Evolutionary conservation across 2,888 invertebrate genomes (phyloP), one percentile per base, ranked within the genome.

Genomic region (Drosophila putrida): DNA sequence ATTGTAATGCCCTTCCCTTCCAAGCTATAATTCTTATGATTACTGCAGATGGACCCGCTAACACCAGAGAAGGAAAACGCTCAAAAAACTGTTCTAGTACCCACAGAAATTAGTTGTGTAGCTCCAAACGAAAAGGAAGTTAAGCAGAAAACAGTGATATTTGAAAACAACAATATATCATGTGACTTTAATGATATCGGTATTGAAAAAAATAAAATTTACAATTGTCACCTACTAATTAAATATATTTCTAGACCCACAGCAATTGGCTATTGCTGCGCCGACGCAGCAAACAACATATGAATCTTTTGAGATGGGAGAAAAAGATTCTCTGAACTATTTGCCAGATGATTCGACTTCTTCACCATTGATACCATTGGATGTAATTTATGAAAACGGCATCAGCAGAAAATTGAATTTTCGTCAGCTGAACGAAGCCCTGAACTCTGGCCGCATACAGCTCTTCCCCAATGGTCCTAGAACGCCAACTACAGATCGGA

Each of bases 401-500:
- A 77, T 79, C 0, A 74, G 61, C 43, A 81, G 71, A 13, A 80
- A 78, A 20, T 65, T 80, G 0, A 91, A 83, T 27, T 73, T 88
- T 33, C 83, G 80, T 0, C 78, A 90, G 38, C 57, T 90, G 1
- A 91, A 88, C 50, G 90, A 89, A 6, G 90, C 78, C 2, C 65
- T 90, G 27, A 89, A 90, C 46, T 58, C 79, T 13, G 91, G 91
- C 4, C 83, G 82, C 33, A 76, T 90, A 15, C 73, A 81, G 43
- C 57, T 90, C 0, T 90, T 83, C 73, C 71, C 80, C 4, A 78
- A 88, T 61, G 80, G 78, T 0, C 85, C 85, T 2, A 80, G 64
- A 58, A 84, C 76, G 0, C 85, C 85, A 8, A 69, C 39, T 0
- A 76, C 71, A 5, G 76, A 80, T 57, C 62, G 61, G 10, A 79